Conservation (phyloP, 2,113 vertebrate genomes). For the Leucoraja erinaceus region DNA sequence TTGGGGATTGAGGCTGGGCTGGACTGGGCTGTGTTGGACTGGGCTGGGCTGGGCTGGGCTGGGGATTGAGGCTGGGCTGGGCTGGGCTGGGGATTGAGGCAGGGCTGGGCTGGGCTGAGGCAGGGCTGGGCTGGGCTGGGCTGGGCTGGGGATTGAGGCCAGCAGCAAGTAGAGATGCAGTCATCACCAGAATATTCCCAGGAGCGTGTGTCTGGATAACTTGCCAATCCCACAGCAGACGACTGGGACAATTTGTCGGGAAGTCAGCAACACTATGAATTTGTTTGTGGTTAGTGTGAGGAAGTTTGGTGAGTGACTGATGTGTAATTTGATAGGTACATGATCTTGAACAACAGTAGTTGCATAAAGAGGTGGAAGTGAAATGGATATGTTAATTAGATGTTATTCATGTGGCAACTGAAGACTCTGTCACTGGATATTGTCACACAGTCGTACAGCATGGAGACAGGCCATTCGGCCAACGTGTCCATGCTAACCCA, state of each 20-base stretch:
- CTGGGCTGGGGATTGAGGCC: too few relatives aligned
- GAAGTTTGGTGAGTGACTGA: neutral
- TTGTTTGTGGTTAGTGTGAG: neutral
- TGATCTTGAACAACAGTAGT: neutral
- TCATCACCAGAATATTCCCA: neutral
- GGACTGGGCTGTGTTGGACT: too few relatives aligned
- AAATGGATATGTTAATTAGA: neutral
- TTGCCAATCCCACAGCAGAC: neutral
- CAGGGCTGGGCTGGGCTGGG: too few relatives aligned
- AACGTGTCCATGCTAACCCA: too few relatives aligned
- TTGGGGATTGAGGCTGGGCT: too few relatives aligned
- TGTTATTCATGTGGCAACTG: neutral
- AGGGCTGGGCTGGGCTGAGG: too few relatives aligned
- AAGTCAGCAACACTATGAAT: neutral
- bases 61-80: too few relatives aligned
- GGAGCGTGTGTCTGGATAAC: too few relatives aligned
- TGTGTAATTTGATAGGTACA: neutral
- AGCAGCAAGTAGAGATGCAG: neutral
- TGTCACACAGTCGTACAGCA: too few relatives aligned
- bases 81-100: neutral
- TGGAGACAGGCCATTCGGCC: too few relatives aligned
- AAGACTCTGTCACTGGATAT: too few relatives aligned
- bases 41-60: too few relatives aligned
- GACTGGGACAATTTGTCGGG: neutral
- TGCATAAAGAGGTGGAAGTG: neutral